These are phyloP conservation scores for Palaemon carinicauda DNA, from an alignment of 1,140 invertebrate species.

Conservation along the genomic window DNA sequence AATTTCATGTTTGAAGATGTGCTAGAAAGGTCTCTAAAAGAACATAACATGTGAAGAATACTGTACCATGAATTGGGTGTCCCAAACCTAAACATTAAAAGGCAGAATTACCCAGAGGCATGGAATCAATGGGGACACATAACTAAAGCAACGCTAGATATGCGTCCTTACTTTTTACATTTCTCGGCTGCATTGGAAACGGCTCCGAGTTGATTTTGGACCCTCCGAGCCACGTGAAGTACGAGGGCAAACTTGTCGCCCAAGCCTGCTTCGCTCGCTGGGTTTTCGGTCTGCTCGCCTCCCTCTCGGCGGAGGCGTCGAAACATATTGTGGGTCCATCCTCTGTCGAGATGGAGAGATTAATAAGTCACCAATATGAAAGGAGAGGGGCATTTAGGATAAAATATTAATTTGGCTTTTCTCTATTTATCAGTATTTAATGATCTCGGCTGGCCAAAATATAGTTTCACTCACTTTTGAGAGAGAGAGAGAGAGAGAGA, in stretches of 20 bases:
- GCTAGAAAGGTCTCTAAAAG: too few relatives aligned
- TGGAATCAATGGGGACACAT: too few relatives aligned
- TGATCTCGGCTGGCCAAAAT: too few relatives aligned
- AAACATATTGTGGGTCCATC: constrained; percentile 28
- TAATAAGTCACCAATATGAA: not conserved
- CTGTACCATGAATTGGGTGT: not conserved
- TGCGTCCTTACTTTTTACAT: constrained; percentile 64
- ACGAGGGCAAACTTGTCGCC: constrained; percentile 66
- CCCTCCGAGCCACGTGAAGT: constrained; percentile 65
- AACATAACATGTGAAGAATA: constrained; percentile 35
- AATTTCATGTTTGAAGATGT: too few relatives aligned
- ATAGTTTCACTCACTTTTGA: too few relatives aligned
- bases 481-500: too few relatives aligned
- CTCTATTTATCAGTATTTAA: too few relatives aligned
- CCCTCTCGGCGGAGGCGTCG: constrained; percentile 35
- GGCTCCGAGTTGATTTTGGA: constrained; percentile 64
- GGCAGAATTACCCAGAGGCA: too few relatives aligned
- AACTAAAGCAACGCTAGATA: not conserved
- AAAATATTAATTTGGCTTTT: too few relatives aligned
- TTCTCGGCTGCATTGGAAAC: constrained; percentile 66
- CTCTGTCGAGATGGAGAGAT: not conserved
- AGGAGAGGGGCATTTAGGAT: too few relatives aligned
- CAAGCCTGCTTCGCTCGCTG: constrained; percentile 61
- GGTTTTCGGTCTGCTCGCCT: constrained; percentile 57
- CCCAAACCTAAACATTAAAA: not conserved